A percentile compares a stretch with the other conserved stretches of the same genome.
Evolutionary conservation across 2,797 vertebrate genomes (phyloP).

Genomic region (Urocyon cinereoargenteus): DNA sequence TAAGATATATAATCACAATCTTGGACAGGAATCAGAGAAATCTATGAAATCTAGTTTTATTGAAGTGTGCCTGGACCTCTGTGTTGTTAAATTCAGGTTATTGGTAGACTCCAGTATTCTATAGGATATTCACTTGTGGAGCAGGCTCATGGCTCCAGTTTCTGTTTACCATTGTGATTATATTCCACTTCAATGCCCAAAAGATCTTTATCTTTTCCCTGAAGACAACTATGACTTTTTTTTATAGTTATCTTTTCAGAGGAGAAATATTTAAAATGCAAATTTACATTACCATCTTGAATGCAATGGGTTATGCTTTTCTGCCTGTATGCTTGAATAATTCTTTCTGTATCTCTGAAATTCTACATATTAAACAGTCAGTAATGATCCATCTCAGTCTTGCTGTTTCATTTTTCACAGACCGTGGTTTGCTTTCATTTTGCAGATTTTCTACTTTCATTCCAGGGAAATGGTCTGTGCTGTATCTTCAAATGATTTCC

Average conservation of each 20-base stretch:
- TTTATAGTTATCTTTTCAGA: neutral
- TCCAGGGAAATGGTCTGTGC: neutral
- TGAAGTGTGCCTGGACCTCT: neutral
- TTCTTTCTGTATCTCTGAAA: neutral
- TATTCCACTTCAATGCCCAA: neutral
- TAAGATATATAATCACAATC: neutral
- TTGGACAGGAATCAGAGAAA: neutral
- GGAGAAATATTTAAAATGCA: conserved; percentile 41
- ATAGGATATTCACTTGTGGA: neutral
- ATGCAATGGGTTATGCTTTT: neutral
- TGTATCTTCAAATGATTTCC: neutral
- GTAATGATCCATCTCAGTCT: conserved; percentile 25
- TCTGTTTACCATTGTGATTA: neutral
- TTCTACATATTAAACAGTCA: conserved; percentile 44
- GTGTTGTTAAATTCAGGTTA: fast-evolving
- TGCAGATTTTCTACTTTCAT: conserved; percentile 4
- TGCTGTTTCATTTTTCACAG: conserved; percentile 38
- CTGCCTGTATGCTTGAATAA: neutral
- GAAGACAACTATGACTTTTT: neutral
- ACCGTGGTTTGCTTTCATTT: neutral
- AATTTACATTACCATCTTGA: conserved; percentile 24
- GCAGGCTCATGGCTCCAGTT: neutral
- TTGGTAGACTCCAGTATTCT: neutral
- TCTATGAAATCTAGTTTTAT: neutral
- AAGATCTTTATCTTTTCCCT: neutral